Conservation (phyloP, 2,113 vertebrate genomes). For the Corydoras maculifer region DNA sequence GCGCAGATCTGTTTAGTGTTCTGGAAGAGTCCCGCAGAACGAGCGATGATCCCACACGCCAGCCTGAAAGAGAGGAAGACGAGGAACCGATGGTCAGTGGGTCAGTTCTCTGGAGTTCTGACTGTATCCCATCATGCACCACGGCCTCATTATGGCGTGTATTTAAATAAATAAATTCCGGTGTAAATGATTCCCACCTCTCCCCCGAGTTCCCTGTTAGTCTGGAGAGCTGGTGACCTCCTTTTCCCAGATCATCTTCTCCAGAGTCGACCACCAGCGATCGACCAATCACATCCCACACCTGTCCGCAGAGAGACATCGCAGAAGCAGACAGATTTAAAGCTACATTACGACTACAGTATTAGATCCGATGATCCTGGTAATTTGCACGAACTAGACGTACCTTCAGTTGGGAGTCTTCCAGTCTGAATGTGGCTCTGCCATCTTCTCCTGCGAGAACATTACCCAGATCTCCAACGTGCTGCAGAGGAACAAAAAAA, state of each 20-base stretch:
- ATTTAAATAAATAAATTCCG: too few species aligned
- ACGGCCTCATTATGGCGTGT: too few species aligned
- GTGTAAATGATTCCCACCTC: constrained; percentile 55
- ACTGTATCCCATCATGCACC: too few species aligned
- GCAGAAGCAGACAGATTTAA: neutral
- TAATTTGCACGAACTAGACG: neutral
- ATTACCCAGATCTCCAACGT: constrained; percentile 84
- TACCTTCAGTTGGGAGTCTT: constrained; percentile 78
- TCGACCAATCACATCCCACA: constrained; percentile 84
- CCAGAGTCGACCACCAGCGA: constrained; percentile 79
- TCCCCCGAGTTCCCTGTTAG: constrained; percentile 80
- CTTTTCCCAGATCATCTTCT: constrained; percentile 80
- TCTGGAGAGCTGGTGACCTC: constrained; percentile 71
- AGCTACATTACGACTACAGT: neutral
- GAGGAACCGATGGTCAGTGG: neutral
- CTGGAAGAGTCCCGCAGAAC: constrained; percentile 81
- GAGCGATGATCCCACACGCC: constrained; percentile 86
- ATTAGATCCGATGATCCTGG: neutral
- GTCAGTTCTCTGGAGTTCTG: too few species aligned
- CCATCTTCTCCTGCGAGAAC: constrained; percentile 65
- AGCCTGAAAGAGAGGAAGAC: constrained; percentile 57
- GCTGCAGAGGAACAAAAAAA: constrained; percentile 58
- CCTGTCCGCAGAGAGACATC: constrained; percentile 54
- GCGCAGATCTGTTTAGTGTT: constrained; percentile 82
- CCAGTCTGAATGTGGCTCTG: constrained; percentile 73